Evolutionary conservation across 2,113 vertebrate genomes (phyloP), one percentile per base, ranked within the genome.

Genomic region (Pachyramphus minor): DNA sequence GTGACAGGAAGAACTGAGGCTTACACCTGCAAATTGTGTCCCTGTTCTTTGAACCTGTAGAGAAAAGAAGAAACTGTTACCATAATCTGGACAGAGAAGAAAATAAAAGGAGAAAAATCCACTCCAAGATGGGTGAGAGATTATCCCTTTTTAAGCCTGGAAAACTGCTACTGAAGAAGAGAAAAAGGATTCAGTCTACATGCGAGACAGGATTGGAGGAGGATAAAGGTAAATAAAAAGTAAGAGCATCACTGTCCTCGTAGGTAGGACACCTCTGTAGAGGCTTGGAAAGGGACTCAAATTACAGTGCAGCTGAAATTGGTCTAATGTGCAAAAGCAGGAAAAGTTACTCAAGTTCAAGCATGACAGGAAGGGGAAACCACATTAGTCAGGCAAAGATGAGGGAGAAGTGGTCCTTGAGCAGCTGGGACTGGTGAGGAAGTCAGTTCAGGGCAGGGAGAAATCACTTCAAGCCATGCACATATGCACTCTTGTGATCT

Each of bases 1-100:
- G 45, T 11, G 88, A 53, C 68, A 82, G 79, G 72, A 97, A 97
- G 77, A 91, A 97, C 0, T n/a, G 37, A 76, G 50, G 47, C 73
- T 90, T 68, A 90, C 97, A 97, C 28, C 42, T 93, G 63, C 97
- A 97, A 87, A 97, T 49, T n/a, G 97, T 25, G 7, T 97, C 92
- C 78, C 27, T 94, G 53, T 69, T 49, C 63, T 83, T 82, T 33
- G 92, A 93, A 77, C 97, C 97, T 97, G 64, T 7, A 81, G 9
- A 56, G 44, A 35, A 87, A 87, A 53, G 55, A n/a, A 47, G 62
- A 88, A 96, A 82, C 21, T 5, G 2, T 81, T 83, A 35, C n/a
- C 42, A 24, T 74, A 44, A 67, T 14, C 39, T 52, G 42, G 16
- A 63, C 33, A 63, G 16, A 63, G 30, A 90, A 71, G 17, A 59